These are phyloP conservation scores for Epistrophe eligans DNA, from an alignment of 2,888 invertebrate species.

Conservation along the genomic window DNA sequence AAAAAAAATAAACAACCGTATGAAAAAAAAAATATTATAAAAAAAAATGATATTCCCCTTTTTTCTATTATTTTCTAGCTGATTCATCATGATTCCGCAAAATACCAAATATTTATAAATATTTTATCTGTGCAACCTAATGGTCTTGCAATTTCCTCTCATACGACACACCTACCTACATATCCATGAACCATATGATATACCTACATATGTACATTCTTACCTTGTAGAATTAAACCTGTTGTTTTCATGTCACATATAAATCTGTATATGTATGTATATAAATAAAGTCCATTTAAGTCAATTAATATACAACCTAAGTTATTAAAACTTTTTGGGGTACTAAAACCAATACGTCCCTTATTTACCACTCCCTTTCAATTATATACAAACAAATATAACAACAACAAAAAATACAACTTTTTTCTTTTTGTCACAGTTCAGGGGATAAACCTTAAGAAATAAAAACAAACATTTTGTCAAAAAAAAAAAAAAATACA, in stretches of 20 bases:
- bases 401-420: background rate
- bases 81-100: background rate
- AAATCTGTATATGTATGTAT: background rate
- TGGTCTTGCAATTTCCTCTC: background rate
- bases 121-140: background rate
- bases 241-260: background rate
- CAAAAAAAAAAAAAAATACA: conserved; percentile 1
- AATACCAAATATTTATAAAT: background rate
- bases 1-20: background rate
- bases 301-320: conserved; percentile 15
- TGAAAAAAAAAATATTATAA: background rate
- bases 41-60: background rate
- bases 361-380: background rate
- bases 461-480: conserved; percentile 12
- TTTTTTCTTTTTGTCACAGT: conserved; percentile 6
- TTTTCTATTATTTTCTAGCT: background rate
- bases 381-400: background rate
- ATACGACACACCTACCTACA: background rate
- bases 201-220: too few relatives aligned
- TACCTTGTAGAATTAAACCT: background rate
- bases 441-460: conserved; percentile 5
- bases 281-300: background rate
- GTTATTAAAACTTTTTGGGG: conserved; percentile 4
- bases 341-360: background rate
- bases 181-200: background rate